A percentile compares a stretch with the other conserved stretches of the same genome.
Conservation (phyloP, 2,888 invertebrate species). For the Andrena minutula region DNA sequence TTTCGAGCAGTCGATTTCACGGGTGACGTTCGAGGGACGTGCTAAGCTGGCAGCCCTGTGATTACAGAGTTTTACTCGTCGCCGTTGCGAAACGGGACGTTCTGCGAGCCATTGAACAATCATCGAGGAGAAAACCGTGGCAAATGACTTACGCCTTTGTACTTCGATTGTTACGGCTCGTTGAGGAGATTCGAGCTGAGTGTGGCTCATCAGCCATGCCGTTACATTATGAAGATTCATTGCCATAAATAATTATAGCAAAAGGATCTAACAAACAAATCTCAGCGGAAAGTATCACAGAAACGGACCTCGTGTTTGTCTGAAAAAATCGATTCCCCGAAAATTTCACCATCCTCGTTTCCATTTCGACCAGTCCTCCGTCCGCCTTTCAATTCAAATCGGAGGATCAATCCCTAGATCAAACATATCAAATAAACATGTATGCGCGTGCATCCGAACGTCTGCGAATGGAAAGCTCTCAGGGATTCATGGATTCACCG, state of each 20-base stretch:
- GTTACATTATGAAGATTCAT: too few relatives aligned
- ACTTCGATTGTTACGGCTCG: not conserved
- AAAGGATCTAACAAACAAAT: too few relatives aligned
- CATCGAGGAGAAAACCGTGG: constrained; percentile 4
- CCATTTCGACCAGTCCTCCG: constrained; percentile 28
- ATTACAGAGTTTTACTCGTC: constrained; percentile 22
- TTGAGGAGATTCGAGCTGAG: too few relatives aligned
- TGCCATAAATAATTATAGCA: too few relatives aligned
- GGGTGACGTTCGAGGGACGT: constrained; percentile 22
- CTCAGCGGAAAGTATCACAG: too few relatives aligned
- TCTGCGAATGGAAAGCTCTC: constrained; percentile 50
- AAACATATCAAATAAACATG: constrained; percentile 51
- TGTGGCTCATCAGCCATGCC: too few relatives aligned
- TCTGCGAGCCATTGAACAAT: not conserved
- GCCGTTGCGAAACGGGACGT: constrained; percentile 1
- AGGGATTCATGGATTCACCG: constrained; percentile 64
- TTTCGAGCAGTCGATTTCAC: constrained; percentile 50
- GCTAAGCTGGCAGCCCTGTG: constrained; percentile 24
- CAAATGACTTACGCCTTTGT: not conserved
- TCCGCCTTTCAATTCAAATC: constrained; percentile 48
- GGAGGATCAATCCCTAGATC: constrained; percentile 51
- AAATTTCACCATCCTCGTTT: constrained; percentile 30
- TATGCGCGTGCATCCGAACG: constrained; percentile 42
- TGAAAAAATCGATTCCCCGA: not conserved
- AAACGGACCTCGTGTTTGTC: not conserved